phyloP scores from a whole-genome alignment of 1,140 invertebrate genomes.

The Penaeus japonicus region DNA sequence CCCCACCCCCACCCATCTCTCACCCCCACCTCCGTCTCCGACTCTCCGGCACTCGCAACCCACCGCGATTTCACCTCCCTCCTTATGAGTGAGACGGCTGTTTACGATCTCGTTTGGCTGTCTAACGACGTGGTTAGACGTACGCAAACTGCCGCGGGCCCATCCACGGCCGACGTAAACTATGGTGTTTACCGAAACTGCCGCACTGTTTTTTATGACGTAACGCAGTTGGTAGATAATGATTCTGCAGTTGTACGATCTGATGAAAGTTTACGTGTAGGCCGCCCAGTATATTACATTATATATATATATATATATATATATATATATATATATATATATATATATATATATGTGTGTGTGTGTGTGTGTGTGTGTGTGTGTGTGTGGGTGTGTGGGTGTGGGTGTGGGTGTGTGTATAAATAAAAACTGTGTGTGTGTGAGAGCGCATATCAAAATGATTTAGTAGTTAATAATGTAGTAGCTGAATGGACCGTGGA shows the following conservation, averaged over 20 bases:
- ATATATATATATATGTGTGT: no score
- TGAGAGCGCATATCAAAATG: no score
- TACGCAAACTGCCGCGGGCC: conserved; percentile 45
- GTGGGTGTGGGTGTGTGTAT: no score
- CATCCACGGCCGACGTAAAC: conserved; percentile 49
- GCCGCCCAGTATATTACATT: no score
- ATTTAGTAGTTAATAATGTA: no score
- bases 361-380: no score
- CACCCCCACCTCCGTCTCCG: not conserved
- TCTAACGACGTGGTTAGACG: conserved; percentile 54
- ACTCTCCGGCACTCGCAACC: not conserved
- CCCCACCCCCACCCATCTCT: not conserved
- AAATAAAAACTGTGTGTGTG: no score
- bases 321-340: no score
- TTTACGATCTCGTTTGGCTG: conserved; percentile 43
- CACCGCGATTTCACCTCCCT: conserved; percentile 38
- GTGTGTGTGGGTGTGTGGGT: no score
- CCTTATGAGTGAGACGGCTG: conserved; percentile 36
- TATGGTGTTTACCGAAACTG: conserved; percentile 33
- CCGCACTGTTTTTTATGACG: conserved; percentile 35
- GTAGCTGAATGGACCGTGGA: no score
- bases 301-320: no score
- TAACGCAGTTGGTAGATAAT: not conserved
- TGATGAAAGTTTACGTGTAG: not conserved
- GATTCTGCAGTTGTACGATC: no score